Evolutionary conservation across 2,113 vertebrate species (phyloP).

Genomic region (Rhegmatorhina hoffmannsi): DNA sequence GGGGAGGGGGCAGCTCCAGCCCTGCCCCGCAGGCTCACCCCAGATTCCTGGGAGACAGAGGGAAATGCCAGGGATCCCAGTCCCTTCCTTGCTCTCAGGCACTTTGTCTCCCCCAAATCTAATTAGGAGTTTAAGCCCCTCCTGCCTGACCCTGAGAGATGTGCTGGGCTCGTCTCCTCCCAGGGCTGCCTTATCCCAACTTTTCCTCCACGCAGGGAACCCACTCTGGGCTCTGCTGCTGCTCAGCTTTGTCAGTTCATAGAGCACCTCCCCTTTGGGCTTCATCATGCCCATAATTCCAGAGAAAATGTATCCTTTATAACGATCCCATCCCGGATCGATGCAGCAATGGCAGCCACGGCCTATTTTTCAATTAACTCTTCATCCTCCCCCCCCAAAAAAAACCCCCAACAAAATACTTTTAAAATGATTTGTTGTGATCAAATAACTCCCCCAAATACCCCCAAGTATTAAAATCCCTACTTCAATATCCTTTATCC

Average conservation of each 20-base stretch:
- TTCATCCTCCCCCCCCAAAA: background rate
- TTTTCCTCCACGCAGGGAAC: background rate
- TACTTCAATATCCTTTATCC: conserved; percentile 83
- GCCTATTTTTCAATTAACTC: background rate
- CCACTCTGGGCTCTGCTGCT: accelerated
- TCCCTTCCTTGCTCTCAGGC: background rate
- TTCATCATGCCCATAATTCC: background rate
- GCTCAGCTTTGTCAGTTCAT: accelerated
- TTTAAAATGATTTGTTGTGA: conserved; percentile 75
- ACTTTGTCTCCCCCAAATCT: background rate
- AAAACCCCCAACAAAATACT: background rate
- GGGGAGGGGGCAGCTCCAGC: background rate
- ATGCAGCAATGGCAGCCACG: background rate
- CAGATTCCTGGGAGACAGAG: too few species aligned
- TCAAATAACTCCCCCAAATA: conserved; percentile 77
- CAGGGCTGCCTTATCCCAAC: background rate
- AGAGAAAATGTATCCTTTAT: accelerated
- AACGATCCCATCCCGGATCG: background rate
- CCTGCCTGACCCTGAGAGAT: accelerated
- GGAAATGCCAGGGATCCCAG: accelerated
- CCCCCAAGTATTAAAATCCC: conserved; percentile 80
- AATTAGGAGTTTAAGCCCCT: accelerated
- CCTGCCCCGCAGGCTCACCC: accelerated
- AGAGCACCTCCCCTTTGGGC: background rate
- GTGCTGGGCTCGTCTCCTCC: accelerated